Evolutionary conservation across 2,888 invertebrate genomes (phyloP), one percentile per base, ranked within the genome.

Genomic region (Pachydiplax longipennis): DNA sequence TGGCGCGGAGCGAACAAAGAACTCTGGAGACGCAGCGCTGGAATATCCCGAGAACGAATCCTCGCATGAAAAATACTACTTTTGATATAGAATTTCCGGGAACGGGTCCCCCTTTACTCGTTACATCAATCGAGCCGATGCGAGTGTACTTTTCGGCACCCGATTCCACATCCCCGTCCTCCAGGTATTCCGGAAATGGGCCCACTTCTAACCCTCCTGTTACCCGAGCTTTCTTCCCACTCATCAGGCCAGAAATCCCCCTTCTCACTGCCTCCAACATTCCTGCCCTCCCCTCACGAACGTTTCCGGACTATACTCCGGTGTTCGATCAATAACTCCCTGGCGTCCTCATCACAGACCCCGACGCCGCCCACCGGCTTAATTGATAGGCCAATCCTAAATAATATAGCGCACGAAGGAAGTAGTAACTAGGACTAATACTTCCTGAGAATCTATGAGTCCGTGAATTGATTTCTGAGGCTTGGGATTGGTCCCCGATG

Each of bases 291-390:
- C 80, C 37, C 80, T 80, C 40, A n/a, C 81, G 40, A 81, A 35
- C 81, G 81, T 81, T 81, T 81, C 81, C 81, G 81, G 81, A 44
- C 40, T 81, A 40, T 81, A 44, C 81, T 81, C 81, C 81, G 81
- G 37, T n/a, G 81, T 37, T 40, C 40, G 81, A 81, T 81, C 81
- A 81, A 81, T 81, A 81, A 81, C 81, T 81, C 81, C 81, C 81
- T 31, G 81, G 81, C 81, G 81, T 81, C 81, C 81, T 40, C 81
- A 40, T 80, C 81, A 81, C 40, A n/a, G 6, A 22, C 40, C 81
- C 44, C 65, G 65, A 65, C 65, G 65, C 65, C 65, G 65, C 65
- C 65, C 65, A 65, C 65, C 65, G 65, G n/a, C 65, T 65, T 65
- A 65, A 65, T 65, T 65, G 65, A 65, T 65, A 65, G 65, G 65